Percentiles rank a stretch among this genome's conserved stretches.
phyloP scores from a whole-genome alignment of 2,888 invertebrate genomes.

The Melanophora roralis region DNA sequence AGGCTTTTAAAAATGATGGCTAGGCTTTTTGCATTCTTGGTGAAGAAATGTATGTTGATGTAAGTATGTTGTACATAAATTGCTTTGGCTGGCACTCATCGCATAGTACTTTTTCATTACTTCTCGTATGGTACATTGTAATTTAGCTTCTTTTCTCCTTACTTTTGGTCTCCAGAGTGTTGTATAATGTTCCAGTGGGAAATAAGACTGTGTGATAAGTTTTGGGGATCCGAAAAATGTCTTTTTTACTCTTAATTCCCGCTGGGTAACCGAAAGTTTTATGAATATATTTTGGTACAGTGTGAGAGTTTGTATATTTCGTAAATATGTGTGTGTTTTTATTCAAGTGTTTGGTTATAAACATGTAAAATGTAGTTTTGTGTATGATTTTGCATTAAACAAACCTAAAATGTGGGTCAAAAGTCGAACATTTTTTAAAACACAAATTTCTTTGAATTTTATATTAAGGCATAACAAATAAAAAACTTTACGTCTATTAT shows the following conservation, averaged over 20 bases:
- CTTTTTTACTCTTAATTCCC: constrained; percentile 72
- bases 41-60: too few species aligned
- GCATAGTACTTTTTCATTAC: constrained; percentile 52
- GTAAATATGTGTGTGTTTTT: constrained; percentile 6
- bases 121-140: constrained; percentile 36
- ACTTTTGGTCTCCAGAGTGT: constrained; percentile 71
- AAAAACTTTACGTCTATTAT: too few species aligned
- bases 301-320: neutral
- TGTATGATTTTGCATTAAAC: constrained; percentile 43
- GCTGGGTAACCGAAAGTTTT: constrained; percentile 69
- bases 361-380: constrained; percentile 54
- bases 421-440: neutral
- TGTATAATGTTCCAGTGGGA: constrained; percentile 77
- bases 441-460: neutral
- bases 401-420: constrained; percentile 49
- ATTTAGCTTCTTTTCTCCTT: constrained; percentile 54
- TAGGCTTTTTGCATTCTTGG: too few species aligned
- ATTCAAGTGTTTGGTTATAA: constrained; percentile 32
- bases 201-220: constrained; percentile 77
- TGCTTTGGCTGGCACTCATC: constrained; percentile 27
- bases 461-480: too few species aligned
- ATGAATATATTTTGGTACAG: constrained; percentile 65
- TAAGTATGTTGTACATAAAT: neutral
- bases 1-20: too few species aligned
- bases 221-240: constrained; percentile 77